A percentile compares a stretch with the other conserved stretches of the same genome.
Conservation (phyloP, 2,888 invertebrate genomes). For the Xylophagus ater region DNA sequence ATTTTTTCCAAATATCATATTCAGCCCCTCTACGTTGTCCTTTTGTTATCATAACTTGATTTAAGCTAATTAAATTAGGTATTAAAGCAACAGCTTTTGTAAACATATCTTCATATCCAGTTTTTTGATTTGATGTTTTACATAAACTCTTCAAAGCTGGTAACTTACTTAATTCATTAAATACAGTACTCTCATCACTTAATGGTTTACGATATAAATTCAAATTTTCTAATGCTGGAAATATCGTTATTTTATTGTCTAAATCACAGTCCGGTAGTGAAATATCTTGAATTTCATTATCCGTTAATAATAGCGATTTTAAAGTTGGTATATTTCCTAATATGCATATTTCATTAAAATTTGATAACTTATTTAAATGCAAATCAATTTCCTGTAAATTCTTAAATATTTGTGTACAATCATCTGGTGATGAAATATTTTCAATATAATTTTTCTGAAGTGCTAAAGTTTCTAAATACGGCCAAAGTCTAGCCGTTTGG, state of each 20-base stretch:
- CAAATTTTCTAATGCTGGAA: slow-evolving; percentile 57
- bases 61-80: slow-evolving; percentile 41
- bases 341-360: slow-evolving; percentile 71
- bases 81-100: slow-evolving; percentile 77
- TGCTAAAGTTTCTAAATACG: slow-evolving; percentile 53
- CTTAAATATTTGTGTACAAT: slow-evolving; percentile 31
- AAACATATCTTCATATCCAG: slow-evolving; percentile 54
- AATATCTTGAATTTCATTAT: slow-evolving; percentile 47
- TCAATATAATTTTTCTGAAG: slow-evolving; percentile 64
- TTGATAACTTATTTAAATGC: slow-evolving; percentile 62
- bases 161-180: slow-evolving; percentile 76
- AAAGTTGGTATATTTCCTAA: slow-evolving; percentile 52
- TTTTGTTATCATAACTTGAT: slow-evolving; percentile 55
- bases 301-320: slow-evolving; percentile 49
- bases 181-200: slow-evolving; percentile 68
- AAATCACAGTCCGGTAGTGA: slow-evolving; percentile 44
- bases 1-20: slow-evolving; percentile 79
- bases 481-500: slow-evolving; percentile 58
- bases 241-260: slow-evolving; percentile 47
- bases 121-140: slow-evolving; percentile 31
- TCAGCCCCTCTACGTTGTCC: slow-evolving; percentile 77
- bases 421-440: slow-evolving; percentile 44
- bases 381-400: slow-evolving; percentile 47
- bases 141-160: slow-evolving; percentile 28
- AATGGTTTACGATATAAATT: slow-evolving; percentile 68